Evolutionary conservation across 2,888 invertebrate genomes (phyloP).

Genomic region (Drosophila pseudotakahashii): DNA sequence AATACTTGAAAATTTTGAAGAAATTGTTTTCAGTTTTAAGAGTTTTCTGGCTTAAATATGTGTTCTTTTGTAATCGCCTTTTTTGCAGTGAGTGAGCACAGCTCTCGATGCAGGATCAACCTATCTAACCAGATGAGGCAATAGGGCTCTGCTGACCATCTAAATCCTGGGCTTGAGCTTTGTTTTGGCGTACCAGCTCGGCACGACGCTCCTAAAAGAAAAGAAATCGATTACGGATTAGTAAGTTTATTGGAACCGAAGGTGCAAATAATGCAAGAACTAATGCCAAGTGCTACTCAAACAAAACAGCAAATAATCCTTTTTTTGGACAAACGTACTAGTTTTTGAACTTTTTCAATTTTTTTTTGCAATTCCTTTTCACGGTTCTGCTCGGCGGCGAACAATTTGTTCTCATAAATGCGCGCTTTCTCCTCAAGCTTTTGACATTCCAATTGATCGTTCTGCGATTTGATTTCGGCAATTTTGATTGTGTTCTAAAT

Average conservation of each 20-base stretch:
- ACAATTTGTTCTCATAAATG: conserved; percentile 90
- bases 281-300: conserved; percentile 1
- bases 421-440: conserved; percentile 89
- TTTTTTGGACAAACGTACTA: conserved; percentile 86
- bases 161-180: conserved; percentile 85
- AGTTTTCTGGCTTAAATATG: conserved; percentile 52
- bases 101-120: conserved; percentile 1
- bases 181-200: conserved; percentile 95
- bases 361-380: conserved; percentile 94
- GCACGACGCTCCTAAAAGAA: conserved; percentile 93
- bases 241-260: neutral
- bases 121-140: conserved; percentile 88
- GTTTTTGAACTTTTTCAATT: conserved; percentile 92
- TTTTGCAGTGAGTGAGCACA: conserved; percentile 23
- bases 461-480: conserved; percentile 88
- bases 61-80: conserved; percentile 36
- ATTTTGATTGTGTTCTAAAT: conserved; percentile 88
- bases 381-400: conserved; percentile 92
- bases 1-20: conserved; percentile 33
- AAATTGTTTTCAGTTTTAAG: conserved; percentile 33
- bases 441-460: conserved; percentile 86
- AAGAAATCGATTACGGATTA: conserved; percentile 5
- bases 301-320: conserved; percentile 8
- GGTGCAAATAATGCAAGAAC: neutral
- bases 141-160: conserved; percentile 86